A percentile compares a stretch with the other conserved stretches of the same genome.
These are phyloP conservation scores for Chrysolina haemoptera DNA, from an alignment of 2,888 invertebrate genomes.

Conservation along the genomic window DNA sequence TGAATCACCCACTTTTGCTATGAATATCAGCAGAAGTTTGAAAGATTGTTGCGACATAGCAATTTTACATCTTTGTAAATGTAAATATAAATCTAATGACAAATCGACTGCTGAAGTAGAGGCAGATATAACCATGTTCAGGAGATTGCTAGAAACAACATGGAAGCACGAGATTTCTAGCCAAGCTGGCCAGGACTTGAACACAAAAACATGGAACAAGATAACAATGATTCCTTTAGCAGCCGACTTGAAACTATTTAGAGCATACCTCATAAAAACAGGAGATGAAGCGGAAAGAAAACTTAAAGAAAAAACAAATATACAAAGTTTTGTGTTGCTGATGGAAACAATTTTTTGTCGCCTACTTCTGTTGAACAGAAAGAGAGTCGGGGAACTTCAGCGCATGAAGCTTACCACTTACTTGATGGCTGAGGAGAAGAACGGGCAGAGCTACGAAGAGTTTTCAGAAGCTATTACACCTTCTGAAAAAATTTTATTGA, in stretches of 20 bases:
- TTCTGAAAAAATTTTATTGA: constrained; percentile 33
- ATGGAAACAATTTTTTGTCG: constrained; percentile 52
- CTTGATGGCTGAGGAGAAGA: background rate
- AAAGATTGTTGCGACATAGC: constrained; percentile 32
- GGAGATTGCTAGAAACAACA: constrained; percentile 34
- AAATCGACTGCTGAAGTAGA: constrained; percentile 21
- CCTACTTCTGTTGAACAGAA: constrained; percentile 54
- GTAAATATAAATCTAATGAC: constrained; percentile 21
- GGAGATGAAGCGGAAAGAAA: constrained; percentile 21
- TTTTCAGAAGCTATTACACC: constrained; percentile 34
- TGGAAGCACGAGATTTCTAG: constrained; percentile 46
- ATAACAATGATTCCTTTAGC: constrained; percentile 39
- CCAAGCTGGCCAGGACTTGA: constrained; percentile 40
- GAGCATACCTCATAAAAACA: constrained; percentile 22
- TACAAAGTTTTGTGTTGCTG: constrained; percentile 40
- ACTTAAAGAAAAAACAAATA: constrained; percentile 27
- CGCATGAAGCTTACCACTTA: constrained; percentile 38
- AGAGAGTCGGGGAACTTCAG: constrained; percentile 54
- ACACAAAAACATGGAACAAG: constrained; percentile 51
- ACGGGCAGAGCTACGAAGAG: constrained; percentile 41
- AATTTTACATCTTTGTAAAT: constrained; percentile 28
- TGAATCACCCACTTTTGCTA: constrained; percentile 7
- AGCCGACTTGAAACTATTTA: constrained; percentile 33
- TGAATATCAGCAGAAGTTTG: background rate
- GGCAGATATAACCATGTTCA: constrained; percentile 29